Evolutionary conservation across 2,797 vertebrate genomes (phyloP).

Genomic region (Pogoniulus pusillus): DNA sequence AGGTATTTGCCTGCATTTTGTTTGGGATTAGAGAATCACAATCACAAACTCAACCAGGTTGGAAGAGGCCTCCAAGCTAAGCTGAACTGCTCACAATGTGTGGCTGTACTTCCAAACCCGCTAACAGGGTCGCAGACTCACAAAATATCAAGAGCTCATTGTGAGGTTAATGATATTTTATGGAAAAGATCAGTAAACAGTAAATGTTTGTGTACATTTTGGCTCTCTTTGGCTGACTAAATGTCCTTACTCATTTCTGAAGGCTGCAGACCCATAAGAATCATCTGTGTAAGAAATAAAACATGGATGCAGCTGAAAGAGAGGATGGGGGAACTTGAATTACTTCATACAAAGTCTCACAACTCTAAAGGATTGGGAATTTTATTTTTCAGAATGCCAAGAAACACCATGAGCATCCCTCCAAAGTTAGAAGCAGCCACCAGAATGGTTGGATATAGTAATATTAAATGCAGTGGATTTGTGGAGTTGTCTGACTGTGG

Average conservation of each 20-base stretch:
- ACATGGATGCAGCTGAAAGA: background rate
- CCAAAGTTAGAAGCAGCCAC: background rate
- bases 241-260: background rate
- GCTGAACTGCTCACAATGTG: background rate
- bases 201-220: background rate
- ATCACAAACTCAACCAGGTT: too few species aligned
- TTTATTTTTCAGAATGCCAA: background rate
- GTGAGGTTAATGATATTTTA: background rate
- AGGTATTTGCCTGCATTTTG: background rate
- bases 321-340: background rate
- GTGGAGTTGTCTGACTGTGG: too few species aligned
- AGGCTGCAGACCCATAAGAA: background rate
- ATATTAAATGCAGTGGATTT: too few species aligned
- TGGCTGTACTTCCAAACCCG: background rate
- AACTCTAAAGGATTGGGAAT: background rate
- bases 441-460: too few species aligned
- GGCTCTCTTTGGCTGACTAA: background rate
- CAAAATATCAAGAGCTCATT: background rate
- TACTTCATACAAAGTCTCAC: background rate
- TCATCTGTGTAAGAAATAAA: background rate
- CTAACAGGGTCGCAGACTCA: background rate
- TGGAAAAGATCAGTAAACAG: background rate
- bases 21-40: constrained; percentile 30
- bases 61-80: too few species aligned
- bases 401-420: background rate